phyloP scores from a whole-genome alignment of 2,888 invertebrate genomes.

The Xanthorhoe spadicearia region DNA sequence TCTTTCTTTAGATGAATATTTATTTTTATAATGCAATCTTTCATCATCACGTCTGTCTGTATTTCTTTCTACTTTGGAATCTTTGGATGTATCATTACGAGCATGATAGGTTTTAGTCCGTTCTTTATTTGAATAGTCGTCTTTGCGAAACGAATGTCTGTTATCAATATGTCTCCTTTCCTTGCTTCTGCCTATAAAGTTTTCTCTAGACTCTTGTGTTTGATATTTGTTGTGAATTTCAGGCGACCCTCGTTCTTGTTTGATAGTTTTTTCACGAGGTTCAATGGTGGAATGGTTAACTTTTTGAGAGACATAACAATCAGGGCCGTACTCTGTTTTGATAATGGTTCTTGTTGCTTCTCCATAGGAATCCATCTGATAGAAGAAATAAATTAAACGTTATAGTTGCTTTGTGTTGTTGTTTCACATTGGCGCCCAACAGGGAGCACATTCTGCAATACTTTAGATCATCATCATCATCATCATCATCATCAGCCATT shows the following conservation, averaged over 20 bases:
- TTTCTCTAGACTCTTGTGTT: conserved; percentile 6
- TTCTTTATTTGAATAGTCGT: conserved; percentile 11
- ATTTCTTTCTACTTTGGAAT: conserved; percentile 2
- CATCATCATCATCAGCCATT: too few relatives aligned
- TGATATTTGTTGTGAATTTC: conserved; percentile 9
- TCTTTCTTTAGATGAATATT: conserved; percentile 11
- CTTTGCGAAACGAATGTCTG: conserved; percentile 13
- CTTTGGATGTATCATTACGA: not conserved
- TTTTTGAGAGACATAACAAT: conserved; percentile 28
- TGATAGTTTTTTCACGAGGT: conserved; percentile 13
- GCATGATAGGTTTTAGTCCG: conserved; percentile 4
- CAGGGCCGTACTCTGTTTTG: conserved; percentile 40
- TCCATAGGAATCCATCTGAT: conserved; percentile 62
- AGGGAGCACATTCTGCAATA: not conserved
- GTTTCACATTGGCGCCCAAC: not conserved
- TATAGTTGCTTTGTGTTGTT: not conserved
- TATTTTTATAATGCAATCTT: conserved; percentile 9
- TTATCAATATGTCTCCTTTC: conserved; percentile 11
- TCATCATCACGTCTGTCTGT: conserved; percentile 7
- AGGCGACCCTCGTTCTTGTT: conserved; percentile 34
- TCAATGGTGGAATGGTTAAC: conserved; percentile 15
- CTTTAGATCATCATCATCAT: too few relatives aligned
- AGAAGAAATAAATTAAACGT: conserved; percentile 20
- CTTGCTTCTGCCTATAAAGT: conserved; percentile 14
- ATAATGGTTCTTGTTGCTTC: conserved; percentile 42